A percentile compares a stretch with the other conserved stretches of the same genome.
phyloP scores from a whole-genome alignment of 2,113 vertebrate genomes.

The Nipponia nippon region DNA sequence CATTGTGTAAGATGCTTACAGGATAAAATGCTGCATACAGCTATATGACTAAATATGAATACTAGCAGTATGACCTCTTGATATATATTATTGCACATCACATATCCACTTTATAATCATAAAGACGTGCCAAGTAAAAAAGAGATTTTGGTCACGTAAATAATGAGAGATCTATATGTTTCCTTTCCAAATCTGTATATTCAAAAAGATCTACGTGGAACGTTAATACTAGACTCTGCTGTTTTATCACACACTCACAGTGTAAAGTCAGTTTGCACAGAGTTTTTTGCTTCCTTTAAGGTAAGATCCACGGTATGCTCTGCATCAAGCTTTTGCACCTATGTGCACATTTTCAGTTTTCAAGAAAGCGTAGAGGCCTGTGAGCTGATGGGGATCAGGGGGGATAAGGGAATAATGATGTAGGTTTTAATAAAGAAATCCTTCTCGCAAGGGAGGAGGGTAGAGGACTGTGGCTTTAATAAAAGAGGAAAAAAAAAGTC shows the following conservation, averaged over 20 bases:
- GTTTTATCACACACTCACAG: neutral
- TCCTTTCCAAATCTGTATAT: neutral
- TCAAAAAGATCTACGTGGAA: neutral
- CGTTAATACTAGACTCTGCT: neutral
- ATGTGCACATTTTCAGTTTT: neutral
- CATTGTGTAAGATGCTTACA: neutral
- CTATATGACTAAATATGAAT: neutral
- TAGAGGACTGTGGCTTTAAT: neutral
- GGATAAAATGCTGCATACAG: neutral
- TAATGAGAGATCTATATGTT: neutral
- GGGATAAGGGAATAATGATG: neutral
- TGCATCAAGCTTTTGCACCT: neutral
- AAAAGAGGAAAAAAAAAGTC: neutral
- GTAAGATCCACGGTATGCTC: neutral
- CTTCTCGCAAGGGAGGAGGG: neutral
- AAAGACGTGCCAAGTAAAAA: neutral
- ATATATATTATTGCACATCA: neutral
- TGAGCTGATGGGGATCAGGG: neutral
- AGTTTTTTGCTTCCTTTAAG: neutral
- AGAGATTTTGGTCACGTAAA: neutral
- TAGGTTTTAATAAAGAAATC: conserved; percentile 43
- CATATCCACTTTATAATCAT: neutral
- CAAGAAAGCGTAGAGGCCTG: neutral
- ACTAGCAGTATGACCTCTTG: neutral
- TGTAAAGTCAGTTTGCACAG: neutral